phyloP scores from a whole-genome alignment of 1,140 invertebrate genomes.

The Lepidurus apus region DNA sequence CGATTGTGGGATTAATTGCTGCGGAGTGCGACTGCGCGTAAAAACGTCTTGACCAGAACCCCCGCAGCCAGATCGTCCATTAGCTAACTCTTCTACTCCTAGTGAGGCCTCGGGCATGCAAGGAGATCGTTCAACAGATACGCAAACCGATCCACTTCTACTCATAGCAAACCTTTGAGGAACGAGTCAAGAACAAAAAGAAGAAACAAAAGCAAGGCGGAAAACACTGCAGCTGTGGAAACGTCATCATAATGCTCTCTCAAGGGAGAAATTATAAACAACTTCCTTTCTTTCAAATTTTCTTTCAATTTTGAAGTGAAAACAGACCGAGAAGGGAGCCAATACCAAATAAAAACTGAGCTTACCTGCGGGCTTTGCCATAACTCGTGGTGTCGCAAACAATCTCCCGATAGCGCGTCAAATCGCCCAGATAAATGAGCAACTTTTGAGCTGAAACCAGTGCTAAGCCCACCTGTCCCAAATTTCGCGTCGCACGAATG shows the following conservation, averaged over 20 bases:
- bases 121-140: conserved; percentile 1
- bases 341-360: conserved; percentile 37
- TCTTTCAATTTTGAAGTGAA: not conserved
- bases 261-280: no score
- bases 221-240: no score
- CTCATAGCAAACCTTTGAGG: conserved; percentile 16
- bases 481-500: conserved; percentile 53
- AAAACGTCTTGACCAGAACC: not conserved
- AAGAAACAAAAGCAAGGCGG: not conserved
- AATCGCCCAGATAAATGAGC: conserved; percentile 82
- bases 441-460: conserved; percentile 79
- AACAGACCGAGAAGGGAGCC: not conserved
- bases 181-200: not conserved
- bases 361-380: conserved; percentile 70
- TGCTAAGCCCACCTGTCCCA: conserved; percentile 65
- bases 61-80: not conserved
- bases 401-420: conserved; percentile 77
- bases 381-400: conserved; percentile 77
- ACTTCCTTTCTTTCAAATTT: not conserved
- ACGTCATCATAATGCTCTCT: no score
- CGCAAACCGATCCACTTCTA: not conserved
- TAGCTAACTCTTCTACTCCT: not conserved
- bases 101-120: not conserved
- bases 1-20: conserved; percentile 1
- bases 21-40: not conserved